A percentile compares a stretch with the other conserved stretches of the same genome.
These are phyloP conservation scores for Lerema accius DNA, from an alignment of 1,140 invertebrate genomes.

Conservation along the genomic window DNA sequence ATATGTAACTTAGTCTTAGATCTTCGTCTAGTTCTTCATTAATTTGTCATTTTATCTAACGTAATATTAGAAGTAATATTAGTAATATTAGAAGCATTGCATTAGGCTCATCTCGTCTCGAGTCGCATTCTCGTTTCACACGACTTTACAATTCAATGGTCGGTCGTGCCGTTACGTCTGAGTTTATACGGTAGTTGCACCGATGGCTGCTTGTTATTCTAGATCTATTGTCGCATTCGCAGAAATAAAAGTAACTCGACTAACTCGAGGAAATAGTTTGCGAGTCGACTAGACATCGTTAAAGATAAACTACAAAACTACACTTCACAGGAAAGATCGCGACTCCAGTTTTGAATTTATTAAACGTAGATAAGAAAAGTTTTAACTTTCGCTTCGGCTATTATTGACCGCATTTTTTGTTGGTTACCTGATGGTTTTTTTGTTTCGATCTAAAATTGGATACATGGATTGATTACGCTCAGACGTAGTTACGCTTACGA, in stretches of 20 bases:
- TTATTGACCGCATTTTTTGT: constrained; percentile 4
- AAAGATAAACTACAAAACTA: not conserved
- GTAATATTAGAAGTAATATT: no score
- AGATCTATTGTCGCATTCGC: constrained; percentile 31
- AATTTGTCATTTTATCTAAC: no score
- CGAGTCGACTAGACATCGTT: constrained; percentile 11
- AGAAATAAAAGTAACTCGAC: constrained; percentile 31
- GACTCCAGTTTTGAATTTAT: not conserved
- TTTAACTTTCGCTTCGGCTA: constrained; percentile 5
- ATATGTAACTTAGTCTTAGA: no score
- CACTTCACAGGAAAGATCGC: constrained; percentile 5
- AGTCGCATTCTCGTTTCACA: not conserved
- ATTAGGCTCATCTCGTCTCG: not conserved
- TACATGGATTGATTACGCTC: not conserved
- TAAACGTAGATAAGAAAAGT: not conserved
- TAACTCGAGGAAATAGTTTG: constrained; percentile 17
- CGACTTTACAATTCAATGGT: constrained; percentile 27
- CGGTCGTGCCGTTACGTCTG: constrained; percentile 17
- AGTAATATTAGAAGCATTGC: no score
- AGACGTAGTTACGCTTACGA: no score
- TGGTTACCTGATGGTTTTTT: constrained; percentile 1
- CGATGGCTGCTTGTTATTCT: constrained; percentile 21
- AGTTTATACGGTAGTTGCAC: constrained; percentile 25
- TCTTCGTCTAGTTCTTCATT: no score
- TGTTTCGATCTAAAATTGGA: not conserved